Evolutionary conservation across 2,797 vertebrate species (phyloP).

Genomic region (Pseudochromis fuscus): DNA sequence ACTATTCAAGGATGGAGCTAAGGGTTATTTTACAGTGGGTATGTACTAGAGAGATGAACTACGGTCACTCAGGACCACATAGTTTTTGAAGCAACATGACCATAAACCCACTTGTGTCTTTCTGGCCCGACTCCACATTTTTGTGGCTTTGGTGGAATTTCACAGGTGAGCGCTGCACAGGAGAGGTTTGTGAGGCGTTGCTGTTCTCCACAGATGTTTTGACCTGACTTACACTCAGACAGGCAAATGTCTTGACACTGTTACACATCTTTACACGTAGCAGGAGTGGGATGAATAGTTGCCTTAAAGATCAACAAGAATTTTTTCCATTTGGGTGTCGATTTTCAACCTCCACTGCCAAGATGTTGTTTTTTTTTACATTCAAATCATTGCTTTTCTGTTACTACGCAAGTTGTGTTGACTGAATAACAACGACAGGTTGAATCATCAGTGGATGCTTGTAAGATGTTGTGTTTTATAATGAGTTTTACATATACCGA

Average conservation of each 20-base stretch:
- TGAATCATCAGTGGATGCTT: neutral
- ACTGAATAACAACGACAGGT: neutral
- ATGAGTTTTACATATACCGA: neutral
- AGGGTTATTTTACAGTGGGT: neutral
- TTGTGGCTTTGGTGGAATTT: conserved; percentile 72
- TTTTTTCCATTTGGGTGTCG: conserved; percentile 35
- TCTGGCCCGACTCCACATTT: conserved; percentile 56
- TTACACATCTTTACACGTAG: conserved; percentile 32
- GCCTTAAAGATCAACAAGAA: conserved; percentile 32
- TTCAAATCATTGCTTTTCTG: conserved; percentile 11
- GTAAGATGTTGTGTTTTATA: neutral
- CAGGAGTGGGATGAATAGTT: conserved; percentile 15
- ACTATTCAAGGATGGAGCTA: neutral
- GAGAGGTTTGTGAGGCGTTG: conserved; percentile 46
- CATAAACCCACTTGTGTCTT: conserved; percentile 63
- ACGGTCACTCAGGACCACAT: conserved; percentile 5
- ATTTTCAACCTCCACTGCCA: conserved; percentile 39
- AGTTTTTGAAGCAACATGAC: conserved; percentile 10
- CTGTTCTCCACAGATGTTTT: conserved; percentile 62
- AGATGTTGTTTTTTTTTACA: conserved; percentile 29
- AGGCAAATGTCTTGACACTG: conserved; percentile 43
- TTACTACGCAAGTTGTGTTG: neutral
- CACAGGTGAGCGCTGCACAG: conserved; percentile 71
- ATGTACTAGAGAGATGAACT: conserved; percentile 5
- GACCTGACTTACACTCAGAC: conserved; percentile 50